Base-by-base conservation (phyloP, 2,113 vertebrate genomes). In the Stegastes partitus region DNA sequence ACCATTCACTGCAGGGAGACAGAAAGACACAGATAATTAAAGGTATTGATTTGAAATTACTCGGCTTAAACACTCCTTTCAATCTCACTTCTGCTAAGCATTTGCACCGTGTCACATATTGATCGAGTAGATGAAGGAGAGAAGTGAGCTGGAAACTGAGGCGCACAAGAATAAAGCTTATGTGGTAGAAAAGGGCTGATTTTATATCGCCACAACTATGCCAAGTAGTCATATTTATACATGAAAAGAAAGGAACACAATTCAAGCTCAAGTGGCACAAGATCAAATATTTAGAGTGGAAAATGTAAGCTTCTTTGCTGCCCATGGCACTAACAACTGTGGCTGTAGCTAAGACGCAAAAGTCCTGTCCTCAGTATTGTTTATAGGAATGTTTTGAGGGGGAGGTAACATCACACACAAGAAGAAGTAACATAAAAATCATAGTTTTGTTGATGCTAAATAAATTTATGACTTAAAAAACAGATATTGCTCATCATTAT, bases 1-100 rank as follows among this genome's bases (percentile, higher is more conserved):
- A 98, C 98, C 97, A 99, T 82, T 91, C 94, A 37, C 97, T 99
- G 86, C 42, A 56, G 69, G 77, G 74, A 80, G 70, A 49, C 31
- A 88, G 53, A 83, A 49, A 76, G 42, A 87, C 23, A 86, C 19
- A 72, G 12, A 72, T 2, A 54, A 76, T 62, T 58, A 47, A 68
- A 68, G 1, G 4, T 54, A 83, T 71, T 78, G 51, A 81, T 70
- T 73, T 44, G n/a, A 11, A 77, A 56, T 62, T 11, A 54, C 39
- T 64, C 0, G 0, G 18, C 37, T 54, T 50, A 76, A 83, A 47
- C 23, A 16, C 39, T 68, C 51, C 54, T 11, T 28, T 86, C 55
- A 28, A 26, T 74, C 71, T 79, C 39, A 66, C 26, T 56, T 50
- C 25, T 45, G 11, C 59, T 49, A 18, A 74, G 49, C 4, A 18